A percentile compares a stretch with the other conserved stretches of the same genome.
Conservation (phyloP, 30 jellyfish, hydroid and myxozoan species). For the Sanderia malayensis region DNA sequence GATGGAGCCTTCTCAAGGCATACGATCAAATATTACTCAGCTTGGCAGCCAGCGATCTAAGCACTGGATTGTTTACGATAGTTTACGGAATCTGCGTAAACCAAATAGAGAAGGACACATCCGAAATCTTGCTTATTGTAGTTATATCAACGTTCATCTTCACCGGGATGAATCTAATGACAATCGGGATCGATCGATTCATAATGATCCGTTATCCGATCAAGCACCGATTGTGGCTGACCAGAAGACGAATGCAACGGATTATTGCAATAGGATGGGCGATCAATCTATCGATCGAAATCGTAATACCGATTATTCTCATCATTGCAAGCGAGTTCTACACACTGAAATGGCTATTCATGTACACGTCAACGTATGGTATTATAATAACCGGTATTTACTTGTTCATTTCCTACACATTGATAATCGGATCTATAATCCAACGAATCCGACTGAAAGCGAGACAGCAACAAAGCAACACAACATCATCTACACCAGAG, state of each 20-base stretch:
- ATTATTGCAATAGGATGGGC: constrained; percentile 15
- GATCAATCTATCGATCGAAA: background rate
- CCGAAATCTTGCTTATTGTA: background rate
- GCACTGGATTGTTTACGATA: constrained; percentile 9
- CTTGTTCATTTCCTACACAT: constrained; percentile 8
- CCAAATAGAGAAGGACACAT: background rate
- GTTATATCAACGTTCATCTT: constrained; percentile 15
- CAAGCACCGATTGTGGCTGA: constrained; percentile 40
- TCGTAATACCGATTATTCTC: constrained; percentile 7
- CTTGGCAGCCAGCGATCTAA: constrained; percentile 45
- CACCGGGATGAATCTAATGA: constrained; percentile 23
- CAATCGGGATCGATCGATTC: constrained; percentile 51
- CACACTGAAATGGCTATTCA: background rate
- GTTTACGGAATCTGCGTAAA: constrained; percentile 11
- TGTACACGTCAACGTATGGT: constrained; percentile 19
- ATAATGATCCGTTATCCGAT: constrained; percentile 42
- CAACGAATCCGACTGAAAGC: constrained; percentile 2
- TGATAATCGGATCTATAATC: constrained; percentile 16
- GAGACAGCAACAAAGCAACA: constrained; percentile 27
- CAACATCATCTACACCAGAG: constrained; percentile 1
- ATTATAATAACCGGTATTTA: constrained; percentile 3
- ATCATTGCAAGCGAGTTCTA: background rate
- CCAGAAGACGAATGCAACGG: constrained; percentile 29
- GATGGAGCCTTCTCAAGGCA: constrained; percentile 13
- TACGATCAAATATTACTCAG: constrained; percentile 40